Conservation (phyloP, 2,113 vertebrate genomes). For the Apodemus sylvaticus region DNA sequence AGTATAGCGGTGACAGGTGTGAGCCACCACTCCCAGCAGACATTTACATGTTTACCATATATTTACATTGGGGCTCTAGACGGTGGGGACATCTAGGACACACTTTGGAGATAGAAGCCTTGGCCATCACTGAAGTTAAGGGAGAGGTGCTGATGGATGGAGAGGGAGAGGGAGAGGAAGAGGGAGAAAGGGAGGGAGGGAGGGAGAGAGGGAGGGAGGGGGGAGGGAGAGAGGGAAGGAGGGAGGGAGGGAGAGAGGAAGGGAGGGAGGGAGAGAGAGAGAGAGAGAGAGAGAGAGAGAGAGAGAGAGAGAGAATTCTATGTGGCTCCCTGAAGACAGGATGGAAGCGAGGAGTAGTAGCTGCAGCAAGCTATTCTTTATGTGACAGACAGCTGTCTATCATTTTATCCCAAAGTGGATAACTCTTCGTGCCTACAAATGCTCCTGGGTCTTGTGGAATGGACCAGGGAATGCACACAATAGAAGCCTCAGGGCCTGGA, state of each 20-base stretch:
- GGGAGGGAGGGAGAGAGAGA: too few species aligned
- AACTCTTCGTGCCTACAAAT: not conserved
- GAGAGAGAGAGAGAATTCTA: not conserved
- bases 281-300: too few species aligned
- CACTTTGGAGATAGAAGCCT: not conserved
- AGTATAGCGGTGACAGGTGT: not conserved
- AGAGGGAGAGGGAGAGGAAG: too few species aligned
- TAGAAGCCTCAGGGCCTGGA: not conserved
- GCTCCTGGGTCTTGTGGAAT: not conserved
- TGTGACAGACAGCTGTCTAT: accelerated
- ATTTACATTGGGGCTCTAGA: not conserved
- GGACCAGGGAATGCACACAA: accelerated
- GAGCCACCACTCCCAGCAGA: not conserved
- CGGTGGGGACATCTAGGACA: not conserved
- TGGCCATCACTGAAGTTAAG: not conserved
- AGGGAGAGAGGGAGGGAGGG: not conserved
- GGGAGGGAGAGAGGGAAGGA: too few species aligned
- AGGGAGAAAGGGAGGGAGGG: too few species aligned
- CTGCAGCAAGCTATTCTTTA: accelerated
- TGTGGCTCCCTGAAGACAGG: not conserved
- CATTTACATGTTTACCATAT: not conserved
- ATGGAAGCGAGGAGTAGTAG: accelerated
- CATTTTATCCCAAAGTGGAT: not conserved
- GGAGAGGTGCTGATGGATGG: not conserved
- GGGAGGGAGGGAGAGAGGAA: too few species aligned